A percentile compares a stretch with the other conserved stretches of the same genome.
phyloP scores from a whole-genome alignment of 2,888 invertebrate species.

The Apocheima hispidaria region DNA sequence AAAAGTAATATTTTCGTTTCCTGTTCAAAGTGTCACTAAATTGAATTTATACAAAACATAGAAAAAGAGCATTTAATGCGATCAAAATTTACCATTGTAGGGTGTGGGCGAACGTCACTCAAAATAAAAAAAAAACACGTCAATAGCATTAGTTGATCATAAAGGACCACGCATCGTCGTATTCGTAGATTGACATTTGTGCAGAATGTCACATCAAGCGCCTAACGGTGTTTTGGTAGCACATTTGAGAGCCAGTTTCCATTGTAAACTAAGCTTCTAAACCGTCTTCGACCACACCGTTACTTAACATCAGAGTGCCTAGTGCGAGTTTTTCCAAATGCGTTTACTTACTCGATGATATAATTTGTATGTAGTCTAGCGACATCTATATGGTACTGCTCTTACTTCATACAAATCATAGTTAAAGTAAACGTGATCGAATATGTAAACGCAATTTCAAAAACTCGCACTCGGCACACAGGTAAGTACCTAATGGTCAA shows the following conservation, averaged over 20 bases:
- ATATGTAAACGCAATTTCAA: too few species aligned
- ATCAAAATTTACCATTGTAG: conserved; percentile 72
- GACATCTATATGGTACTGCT: too few species aligned
- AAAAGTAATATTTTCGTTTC: conserved; percentile 66
- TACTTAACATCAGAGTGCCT: too few species aligned
- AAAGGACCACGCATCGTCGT: conserved; percentile 35
- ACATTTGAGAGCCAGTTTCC: neutral
- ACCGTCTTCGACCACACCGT: too few species aligned
- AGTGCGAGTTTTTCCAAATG: too few species aligned
- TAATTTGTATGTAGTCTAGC: too few species aligned
- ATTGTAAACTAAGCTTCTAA: neutral
- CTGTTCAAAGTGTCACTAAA: conserved; percentile 71
- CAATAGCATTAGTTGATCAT: conserved; percentile 59
- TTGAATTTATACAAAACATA: conserved; percentile 65
- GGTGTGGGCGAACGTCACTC: conserved; percentile 80
- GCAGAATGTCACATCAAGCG: neutral
- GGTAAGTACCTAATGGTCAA: too few species aligned
- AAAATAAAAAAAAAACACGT: conserved; percentile 56
- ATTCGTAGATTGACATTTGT: conserved; percentile 4
- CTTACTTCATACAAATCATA: too few species aligned
- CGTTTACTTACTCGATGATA: too few species aligned
- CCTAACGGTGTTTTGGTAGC: neutral
- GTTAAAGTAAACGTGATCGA: too few species aligned
- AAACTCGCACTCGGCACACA: too few species aligned
- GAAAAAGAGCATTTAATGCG: conserved; percentile 80